Evolutionary conservation across 2,888 invertebrate genomes (phyloP), one percentile per base, ranked within the genome.

Genomic region (Lottia gigantea): DNA sequence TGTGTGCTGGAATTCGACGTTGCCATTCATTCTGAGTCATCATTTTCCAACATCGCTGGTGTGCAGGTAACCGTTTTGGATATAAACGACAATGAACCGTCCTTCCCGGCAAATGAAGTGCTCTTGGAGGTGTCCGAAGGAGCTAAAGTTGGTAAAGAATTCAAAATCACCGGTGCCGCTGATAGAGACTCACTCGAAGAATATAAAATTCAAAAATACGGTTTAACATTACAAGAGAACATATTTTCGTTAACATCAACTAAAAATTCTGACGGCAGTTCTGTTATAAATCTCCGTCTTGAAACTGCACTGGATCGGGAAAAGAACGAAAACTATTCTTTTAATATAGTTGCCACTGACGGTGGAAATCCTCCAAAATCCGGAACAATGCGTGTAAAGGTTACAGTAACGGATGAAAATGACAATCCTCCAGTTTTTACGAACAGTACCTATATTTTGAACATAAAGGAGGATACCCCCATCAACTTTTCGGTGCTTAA

Each of bases 51-150:
- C 61, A 80, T 81, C 61, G 76, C 81, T 8, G 78, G 76, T 16
- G 78, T 84, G 1, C 75, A 78, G 61, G 76, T 84, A 8, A 62
- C 76, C n/a, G 67, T 83, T 16, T 65, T 74, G 14, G 84, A 84
- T 68, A 73, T 81, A 31, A 84, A 84, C 69, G 84, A 84, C 72
- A 82, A 83, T 67, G 70, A 74, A 6, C 84, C 84, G 0, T 69
- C 68, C 8, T 84, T 84, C 69, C 74, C 80, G 2, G 71, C 75
- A 31, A 74, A 70, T 23, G 71, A 72, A 16, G 80, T 78, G 6
- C 73, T 62, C 26, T 69, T 78, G 23, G 67, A 76, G 11, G 70
- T 78, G 11, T 75, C 76, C 0, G 78, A 78, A 67, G 71, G 72
- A 2, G 74, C 74, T 23, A 78, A 74, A 64, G 49, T 71, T n/a